Evolutionary conservation across 2,113 vertebrate species (phyloP), one percentile per base, ranked within the genome.

Genomic region (Zosterops borbonicus): DNA sequence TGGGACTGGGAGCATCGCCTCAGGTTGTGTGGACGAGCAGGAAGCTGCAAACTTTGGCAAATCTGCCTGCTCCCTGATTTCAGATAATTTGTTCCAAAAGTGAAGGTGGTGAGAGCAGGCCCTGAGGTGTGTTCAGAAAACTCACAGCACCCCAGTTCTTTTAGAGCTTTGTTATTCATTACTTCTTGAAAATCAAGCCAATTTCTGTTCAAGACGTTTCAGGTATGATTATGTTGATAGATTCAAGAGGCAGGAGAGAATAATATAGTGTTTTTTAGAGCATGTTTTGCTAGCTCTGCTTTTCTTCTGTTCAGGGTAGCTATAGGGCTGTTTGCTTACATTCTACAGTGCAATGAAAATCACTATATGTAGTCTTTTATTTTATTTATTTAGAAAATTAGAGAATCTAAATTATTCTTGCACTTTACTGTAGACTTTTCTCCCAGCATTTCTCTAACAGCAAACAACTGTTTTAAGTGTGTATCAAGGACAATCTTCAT

Each of bases 271-370:
- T 35, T 77, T 86, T 90, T 87, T 37, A 75, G 25, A 41, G 9
- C 11, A 10, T 33, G 25, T 52, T 76, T 68, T 55, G 3, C 53
- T 83, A 79, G 37, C 8, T 83, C 27, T 91, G 42, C 47, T 71
- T 94, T 90, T 71, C 49, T 75, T 62, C 50, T 92, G 2, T 35
- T 67, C 21, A 41, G 65, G 25, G 33, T 37, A 60, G 11, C 76
- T 74, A 22, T 6, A 65, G 46, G 24, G 44, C 33, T 85, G 27
- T 52, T 93, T 76, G 58, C 53, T 68, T 69, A 27, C 29, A 42
- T 24, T 73, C 42, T 90, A 46, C n/a, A 73, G 29, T 27, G 41
- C 55, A 94, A 86, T 41, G 41, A 91, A 91, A 83, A 58, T 53
- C 9, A 8, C 13, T 39, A 8, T 31, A 16, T 23, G 4, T 41